These are phyloP conservation scores for Cosmia pyralina DNA, from an alignment of 2,888 invertebrate genomes.

Conservation along the genomic window DNA sequence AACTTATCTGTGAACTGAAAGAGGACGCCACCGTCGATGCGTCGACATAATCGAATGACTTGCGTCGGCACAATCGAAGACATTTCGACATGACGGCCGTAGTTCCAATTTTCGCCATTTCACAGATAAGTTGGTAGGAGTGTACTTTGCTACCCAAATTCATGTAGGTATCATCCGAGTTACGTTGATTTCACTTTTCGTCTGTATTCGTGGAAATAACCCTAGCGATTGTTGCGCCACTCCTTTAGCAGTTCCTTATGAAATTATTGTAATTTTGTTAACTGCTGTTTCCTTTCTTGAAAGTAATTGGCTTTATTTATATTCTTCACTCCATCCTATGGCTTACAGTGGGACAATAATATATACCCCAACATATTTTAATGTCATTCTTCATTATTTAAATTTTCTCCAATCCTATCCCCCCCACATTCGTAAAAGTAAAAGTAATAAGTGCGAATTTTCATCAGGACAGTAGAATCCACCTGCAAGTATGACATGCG, in stretches of 20 bases:
- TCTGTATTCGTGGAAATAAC: constrained; percentile 39
- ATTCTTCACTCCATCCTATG: neutral
- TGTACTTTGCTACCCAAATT: constrained; percentile 69
- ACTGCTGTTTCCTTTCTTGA: neutral
- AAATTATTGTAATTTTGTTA: constrained; percentile 10
- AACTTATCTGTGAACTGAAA: too few species aligned
- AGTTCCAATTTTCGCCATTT: too few species aligned
- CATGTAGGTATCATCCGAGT: constrained; percentile 43
- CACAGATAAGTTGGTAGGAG: too few species aligned
- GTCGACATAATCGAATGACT: too few species aligned
- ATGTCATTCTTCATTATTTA: neutral
- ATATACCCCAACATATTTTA: neutral
- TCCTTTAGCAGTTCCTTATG: constrained; percentile 4
- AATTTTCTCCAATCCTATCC: neutral
- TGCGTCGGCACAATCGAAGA: too few species aligned
- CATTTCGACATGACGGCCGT: too few species aligned
- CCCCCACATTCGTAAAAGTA: neutral
- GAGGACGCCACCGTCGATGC: too few species aligned
- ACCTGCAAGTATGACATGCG: constrained; percentile 3
- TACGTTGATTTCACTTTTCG: constrained; percentile 69
- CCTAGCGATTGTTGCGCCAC: constrained; percentile 25
- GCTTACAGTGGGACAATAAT: neutral
- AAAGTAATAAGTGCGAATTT: neutral
- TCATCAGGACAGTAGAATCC: neutral
- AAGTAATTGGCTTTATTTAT: constrained; percentile 16